Conservation (phyloP, 2,797 vertebrate genomes). For the Chrysocyon brachyurus region DNA sequence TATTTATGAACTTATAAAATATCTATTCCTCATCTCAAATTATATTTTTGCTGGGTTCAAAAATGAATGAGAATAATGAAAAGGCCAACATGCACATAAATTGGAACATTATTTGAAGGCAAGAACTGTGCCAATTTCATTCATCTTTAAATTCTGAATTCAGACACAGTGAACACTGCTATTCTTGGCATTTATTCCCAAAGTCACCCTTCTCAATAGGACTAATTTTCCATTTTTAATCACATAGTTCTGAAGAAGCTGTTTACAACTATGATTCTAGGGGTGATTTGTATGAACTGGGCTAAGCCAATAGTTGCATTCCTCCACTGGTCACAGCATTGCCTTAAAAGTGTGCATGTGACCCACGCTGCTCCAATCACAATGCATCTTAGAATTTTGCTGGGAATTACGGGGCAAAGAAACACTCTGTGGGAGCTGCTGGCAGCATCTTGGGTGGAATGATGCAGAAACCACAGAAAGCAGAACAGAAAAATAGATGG, state of each 20-base stretch:
- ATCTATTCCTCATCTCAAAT: background rate
- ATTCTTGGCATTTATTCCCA: background rate
- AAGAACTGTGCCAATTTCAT: background rate
- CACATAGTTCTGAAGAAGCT: background rate
- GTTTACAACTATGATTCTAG: background rate
- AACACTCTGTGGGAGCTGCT: background rate
- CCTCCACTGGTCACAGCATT: background rate
- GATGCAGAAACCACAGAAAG: background rate
- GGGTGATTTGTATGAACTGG: background rate
- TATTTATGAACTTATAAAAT: background rate
- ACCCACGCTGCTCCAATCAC: background rate
- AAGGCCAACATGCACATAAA: constrained; percentile 75
- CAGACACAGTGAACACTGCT: background rate
- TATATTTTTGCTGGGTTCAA: constrained; percentile 76
- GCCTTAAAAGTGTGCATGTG: background rate
- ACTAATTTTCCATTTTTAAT: background rate
- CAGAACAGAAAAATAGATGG: background rate
- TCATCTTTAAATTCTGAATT: background rate
- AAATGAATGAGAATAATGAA: constrained; percentile 76
- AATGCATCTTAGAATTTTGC: background rate
- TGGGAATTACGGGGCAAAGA: background rate
- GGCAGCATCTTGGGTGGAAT: background rate
- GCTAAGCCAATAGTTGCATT: background rate
- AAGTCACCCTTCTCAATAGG: background rate
- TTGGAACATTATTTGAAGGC: constrained; percentile 5